phyloP scores from a whole-genome alignment of 2,888 invertebrate genomes.

The Andrena camellia region DNA sequence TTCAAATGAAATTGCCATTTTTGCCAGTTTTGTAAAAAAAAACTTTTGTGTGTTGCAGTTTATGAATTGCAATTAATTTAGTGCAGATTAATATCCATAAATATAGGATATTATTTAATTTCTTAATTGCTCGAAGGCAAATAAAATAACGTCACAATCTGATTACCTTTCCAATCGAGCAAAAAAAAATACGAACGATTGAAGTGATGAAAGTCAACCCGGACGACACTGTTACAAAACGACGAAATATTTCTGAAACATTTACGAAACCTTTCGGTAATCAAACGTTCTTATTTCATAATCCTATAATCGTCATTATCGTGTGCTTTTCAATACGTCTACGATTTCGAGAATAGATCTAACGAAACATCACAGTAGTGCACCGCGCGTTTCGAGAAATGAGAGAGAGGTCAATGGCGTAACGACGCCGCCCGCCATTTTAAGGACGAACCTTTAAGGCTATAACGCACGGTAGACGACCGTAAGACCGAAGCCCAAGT shows the following conservation, averaged over 20 bases:
- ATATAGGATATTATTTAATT: too few relatives aligned
- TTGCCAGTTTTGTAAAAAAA: too few relatives aligned
- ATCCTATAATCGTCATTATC: background rate
- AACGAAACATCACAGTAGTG: constrained; percentile 30
- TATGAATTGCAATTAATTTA: too few relatives aligned
- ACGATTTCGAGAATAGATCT: background rate
- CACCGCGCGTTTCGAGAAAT: constrained; percentile 23
- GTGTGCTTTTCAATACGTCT: background rate
- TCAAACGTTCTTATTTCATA: background rate
- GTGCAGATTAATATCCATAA: too few relatives aligned
- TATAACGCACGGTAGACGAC: constrained; percentile 62
- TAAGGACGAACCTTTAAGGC: constrained; percentile 68
- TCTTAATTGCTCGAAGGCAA: background rate
- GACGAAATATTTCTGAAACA: background rate
- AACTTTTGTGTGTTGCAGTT: too few relatives aligned
- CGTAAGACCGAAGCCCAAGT: constrained; percentile 47
- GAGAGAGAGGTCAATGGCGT: constrained; percentile 57
- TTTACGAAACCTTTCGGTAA: background rate
- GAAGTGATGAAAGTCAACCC: background rate
- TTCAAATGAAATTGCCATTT: too few relatives aligned
- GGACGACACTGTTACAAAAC: background rate
- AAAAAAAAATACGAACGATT: background rate
- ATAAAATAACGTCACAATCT: background rate
- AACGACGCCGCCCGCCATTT: constrained; percentile 71
- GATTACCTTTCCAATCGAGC: background rate